Evolutionary conservation across 2,888 invertebrate genomes (phyloP), one percentile per base, ranked within the genome.

Genomic region (Thumatha senex): DNA sequence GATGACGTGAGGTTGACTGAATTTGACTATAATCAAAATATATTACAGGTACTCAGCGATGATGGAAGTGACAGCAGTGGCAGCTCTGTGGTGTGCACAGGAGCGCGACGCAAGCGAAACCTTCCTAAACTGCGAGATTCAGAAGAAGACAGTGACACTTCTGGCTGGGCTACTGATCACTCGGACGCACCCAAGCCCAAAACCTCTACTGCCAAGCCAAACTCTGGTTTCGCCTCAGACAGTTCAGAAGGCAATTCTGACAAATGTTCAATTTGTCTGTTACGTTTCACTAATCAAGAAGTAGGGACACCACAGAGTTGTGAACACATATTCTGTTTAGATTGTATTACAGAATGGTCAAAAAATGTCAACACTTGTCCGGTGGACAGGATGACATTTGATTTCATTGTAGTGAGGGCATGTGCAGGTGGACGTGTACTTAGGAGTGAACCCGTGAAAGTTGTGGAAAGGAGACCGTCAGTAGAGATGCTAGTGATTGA

Each of bases 321-420:
- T 86, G 96, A 97, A 63, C 98, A 98, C 78, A 93, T 93, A 52
- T 98, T 98, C 84, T 98, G 98, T 81, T 92, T 96, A 35, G 95
- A 96, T 64, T 98, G 98, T 82, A 95, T 98, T 58, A 93, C 95
- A 46, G 97, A 98, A 80, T 98, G 98, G 98, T 95, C 98, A n/a
- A 96, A 95, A 92, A 98, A 96, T 91, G 96, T 97, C 39, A 98
- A 98, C 77, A 98, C 98, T 1, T 99, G 99, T 81, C 99, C 98
- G 0, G 96, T 98, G 34, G 98, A 98, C 84, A 93, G 98, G 36
- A 94, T 95, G 65, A 93, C 94, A 34, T 99, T 98, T 80, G 93
- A 94, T 52, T 87, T 93, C 39, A 97, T 98, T 56, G 86, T 96
- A 48, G 97, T 97, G 33, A 93, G 95, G 55, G 92, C 94, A 40